phyloP scores from a whole-genome alignment of 2,113 vertebrate genomes.

The Vidua macroura region DNA sequence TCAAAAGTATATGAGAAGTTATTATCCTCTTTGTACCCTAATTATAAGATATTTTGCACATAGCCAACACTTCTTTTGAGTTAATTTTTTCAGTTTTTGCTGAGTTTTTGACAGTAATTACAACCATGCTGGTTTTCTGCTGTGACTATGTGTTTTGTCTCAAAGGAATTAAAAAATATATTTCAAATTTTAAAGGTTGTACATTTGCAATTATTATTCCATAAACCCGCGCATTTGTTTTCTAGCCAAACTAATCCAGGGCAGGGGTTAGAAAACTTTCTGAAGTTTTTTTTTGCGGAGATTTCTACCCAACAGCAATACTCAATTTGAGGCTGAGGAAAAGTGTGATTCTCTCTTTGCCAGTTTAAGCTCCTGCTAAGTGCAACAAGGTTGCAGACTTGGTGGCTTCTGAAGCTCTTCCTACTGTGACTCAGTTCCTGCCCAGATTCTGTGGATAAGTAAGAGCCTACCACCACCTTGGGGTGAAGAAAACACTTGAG shows the following conservation, averaged over 20 bases:
- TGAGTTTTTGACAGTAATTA: not conserved
- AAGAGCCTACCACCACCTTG: not conserved
- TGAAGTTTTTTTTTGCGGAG: not conserved
- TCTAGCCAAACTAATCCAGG: not conserved
- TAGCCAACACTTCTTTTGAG: not conserved
- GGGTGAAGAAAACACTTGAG: not conserved
- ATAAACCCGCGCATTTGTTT: not conserved
- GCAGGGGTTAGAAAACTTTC: not conserved
- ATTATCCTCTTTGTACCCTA: not conserved
- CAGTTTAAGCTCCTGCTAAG: not conserved
- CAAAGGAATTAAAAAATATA: not conserved
- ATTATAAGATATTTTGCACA: not conserved
- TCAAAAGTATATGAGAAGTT: not conserved
- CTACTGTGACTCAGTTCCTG: not conserved
- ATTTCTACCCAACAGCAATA: not conserved
- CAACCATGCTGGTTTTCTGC: not conserved
- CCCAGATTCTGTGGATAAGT: not conserved
- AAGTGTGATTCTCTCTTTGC: not conserved
- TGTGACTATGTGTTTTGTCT: not conserved
- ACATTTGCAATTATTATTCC: not conserved
- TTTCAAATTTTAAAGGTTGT: not conserved
- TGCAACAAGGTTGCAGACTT: not conserved
- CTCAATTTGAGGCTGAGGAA: not conserved
- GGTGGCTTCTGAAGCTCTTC: not conserved
- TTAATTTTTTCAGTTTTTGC: not conserved